Percentiles rank a stretch among this genome's conserved stretches.
Conservation (phyloP, 2,888 invertebrate genomes). For the Drosophila birchii region DNA sequence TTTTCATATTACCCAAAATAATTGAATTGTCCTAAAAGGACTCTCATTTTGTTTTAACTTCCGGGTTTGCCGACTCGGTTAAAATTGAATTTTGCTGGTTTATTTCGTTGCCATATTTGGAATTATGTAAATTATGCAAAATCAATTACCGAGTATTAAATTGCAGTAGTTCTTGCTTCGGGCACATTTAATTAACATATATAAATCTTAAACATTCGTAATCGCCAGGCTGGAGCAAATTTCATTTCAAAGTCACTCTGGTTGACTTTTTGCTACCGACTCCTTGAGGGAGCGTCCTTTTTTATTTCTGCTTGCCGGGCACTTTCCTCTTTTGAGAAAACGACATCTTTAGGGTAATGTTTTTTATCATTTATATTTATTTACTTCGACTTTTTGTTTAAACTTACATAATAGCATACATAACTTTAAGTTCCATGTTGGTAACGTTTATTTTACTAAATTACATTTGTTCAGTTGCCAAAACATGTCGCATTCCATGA, state of each 20-base stretch:
- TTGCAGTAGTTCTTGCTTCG: background rate
- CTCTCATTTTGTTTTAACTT: background rate
- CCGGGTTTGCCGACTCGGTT: background rate
- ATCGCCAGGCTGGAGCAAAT: background rate
- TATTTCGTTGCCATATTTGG: background rate
- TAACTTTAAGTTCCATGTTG: conserved; percentile 68
- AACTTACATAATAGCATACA: conserved; percentile 77
- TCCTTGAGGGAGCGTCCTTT: background rate
- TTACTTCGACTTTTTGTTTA: conserved; percentile 68
- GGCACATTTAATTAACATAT: background rate
- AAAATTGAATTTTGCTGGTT: background rate
- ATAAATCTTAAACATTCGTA: background rate
- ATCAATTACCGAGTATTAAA: conserved; percentile 2
- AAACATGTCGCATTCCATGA: conserved; percentile 64
- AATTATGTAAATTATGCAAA: conserved; percentile 2
- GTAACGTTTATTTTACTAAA: conserved; percentile 74
- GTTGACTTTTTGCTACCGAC: background rate
- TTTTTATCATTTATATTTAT: conserved; percentile 55
- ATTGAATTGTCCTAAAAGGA: background rate
- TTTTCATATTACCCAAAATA: background rate
- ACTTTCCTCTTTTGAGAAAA: background rate
- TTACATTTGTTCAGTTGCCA: conserved; percentile 71
- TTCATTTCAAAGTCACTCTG: background rate
- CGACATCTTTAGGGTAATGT: background rate
- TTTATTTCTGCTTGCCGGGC: background rate